A percentile compares a stretch with the other conserved stretches of the same genome.
Evolutionary conservation across 2,888 invertebrate genomes (phyloP).

Genomic region (Ochlodes sylvanus): DNA sequence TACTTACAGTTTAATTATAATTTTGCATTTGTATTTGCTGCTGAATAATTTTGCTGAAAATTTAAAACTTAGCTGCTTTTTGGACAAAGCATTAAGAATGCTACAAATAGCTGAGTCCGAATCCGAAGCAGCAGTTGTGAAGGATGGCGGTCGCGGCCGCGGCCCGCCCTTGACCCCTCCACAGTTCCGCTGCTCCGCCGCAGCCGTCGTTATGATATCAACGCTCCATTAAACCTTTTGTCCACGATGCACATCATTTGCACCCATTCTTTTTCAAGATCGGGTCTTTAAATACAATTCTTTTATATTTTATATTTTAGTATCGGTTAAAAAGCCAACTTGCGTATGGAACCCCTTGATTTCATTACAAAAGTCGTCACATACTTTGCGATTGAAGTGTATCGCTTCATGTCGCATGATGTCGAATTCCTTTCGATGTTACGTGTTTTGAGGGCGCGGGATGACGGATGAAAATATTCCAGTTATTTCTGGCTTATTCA

Average conservation of each 20-base stretch:
- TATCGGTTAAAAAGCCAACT: neutral
- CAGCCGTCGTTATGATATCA: slow-evolving; percentile 51
- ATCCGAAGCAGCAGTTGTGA: slow-evolving; percentile 36
- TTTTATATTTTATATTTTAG: neutral
- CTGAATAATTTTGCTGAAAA: neutral
- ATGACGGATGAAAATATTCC: slow-evolving; percentile 48
- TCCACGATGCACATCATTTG: slow-evolving; percentile 37
- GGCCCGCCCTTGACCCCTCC: slow-evolving; percentile 68
- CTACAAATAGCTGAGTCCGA: slow-evolving; percentile 38
- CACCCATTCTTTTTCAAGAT: slow-evolving; percentile 14
- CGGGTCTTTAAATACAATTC: slow-evolving; percentile 9
- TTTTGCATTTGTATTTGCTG: no score
- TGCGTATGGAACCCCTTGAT: no score
- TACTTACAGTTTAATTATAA: neutral
- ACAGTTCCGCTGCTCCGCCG: slow-evolving; percentile 55
- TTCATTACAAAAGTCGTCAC: neutral
- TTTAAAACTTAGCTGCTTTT: slow-evolving; percentile 5
- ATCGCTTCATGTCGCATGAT: slow-evolving; percentile 28
- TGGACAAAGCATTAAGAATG: slow-evolving; percentile 48
- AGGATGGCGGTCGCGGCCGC: slow-evolving; percentile 54
- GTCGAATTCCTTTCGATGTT: slow-evolving; percentile 36
- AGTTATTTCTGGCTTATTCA: slow-evolving; percentile 47
- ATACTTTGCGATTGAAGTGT: slow-evolving; percentile 13
- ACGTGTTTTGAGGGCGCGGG: slow-evolving; percentile 47
- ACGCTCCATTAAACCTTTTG: slow-evolving; percentile 49